A percentile compares a stretch with the other conserved stretches of the same genome.
phyloP scores from a whole-genome alignment of 2,113 vertebrate genomes.

The Archilochus colubris region DNA sequence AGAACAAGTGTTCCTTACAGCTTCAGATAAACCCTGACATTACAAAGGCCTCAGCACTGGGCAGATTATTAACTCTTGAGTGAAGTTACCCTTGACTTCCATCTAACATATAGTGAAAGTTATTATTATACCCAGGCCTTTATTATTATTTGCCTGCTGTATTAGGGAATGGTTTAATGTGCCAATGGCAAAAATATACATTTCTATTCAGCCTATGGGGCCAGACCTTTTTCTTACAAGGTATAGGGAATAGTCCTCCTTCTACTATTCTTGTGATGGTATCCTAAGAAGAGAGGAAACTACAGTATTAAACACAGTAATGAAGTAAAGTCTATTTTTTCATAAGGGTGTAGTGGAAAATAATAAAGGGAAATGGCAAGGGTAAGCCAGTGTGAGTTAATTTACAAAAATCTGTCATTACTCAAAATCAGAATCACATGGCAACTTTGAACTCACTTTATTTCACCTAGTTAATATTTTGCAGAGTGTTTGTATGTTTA shows the following conservation, averaged over 20 bases:
- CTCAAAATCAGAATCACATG: neutral
- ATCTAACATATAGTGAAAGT: neutral
- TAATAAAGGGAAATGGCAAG: neutral
- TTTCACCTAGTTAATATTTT: conserved; percentile 48
- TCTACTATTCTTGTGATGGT: neutral
- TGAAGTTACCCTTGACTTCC: neutral
- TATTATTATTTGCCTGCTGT: neutral
- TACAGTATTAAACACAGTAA: neutral
- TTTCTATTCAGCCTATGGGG: neutral
- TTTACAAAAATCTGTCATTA: neutral
- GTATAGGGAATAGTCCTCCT: neutral
- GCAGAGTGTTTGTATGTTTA: neutral
- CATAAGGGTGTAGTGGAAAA: neutral
- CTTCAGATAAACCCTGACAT: neutral
- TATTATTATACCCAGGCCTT: neutral
- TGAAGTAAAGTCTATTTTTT: neutral
- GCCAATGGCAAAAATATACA: neutral
- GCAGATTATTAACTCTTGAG: conserved; percentile 31
- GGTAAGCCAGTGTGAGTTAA: neutral
- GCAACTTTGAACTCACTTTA: neutral
- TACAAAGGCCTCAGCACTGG: neutral
- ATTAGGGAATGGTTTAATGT: neutral
- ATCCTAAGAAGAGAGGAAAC: neutral
- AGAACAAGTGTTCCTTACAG: neutral
- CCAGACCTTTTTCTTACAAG: neutral